phyloP scores from a whole-genome alignment of 1,140 invertebrate species.

The Sycophaga agraensis region DNA sequence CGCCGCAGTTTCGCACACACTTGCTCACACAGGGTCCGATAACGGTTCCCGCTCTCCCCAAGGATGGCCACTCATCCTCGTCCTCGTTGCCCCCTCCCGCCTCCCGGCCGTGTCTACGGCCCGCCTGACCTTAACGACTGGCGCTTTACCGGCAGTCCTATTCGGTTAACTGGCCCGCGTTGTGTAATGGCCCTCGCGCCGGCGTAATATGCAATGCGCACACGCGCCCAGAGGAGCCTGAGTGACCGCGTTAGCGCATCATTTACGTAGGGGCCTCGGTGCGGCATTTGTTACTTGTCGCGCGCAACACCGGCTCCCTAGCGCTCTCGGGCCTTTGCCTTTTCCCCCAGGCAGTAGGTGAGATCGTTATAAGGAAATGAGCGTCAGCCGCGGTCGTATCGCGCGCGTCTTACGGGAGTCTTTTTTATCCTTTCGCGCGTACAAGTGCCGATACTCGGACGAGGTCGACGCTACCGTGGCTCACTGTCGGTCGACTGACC shows the following conservation, averaged over 20 bases:
- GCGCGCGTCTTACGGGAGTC: no score
- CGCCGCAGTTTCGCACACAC: not conserved
- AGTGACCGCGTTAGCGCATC: not conserved
- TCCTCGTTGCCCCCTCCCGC: no score
- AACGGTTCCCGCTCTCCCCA: not conserved
- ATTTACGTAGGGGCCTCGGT: not conserved
- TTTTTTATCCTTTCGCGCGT: no score
- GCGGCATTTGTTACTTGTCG: slow-evolving; percentile 1
- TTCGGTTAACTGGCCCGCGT: not conserved
- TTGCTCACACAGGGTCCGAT: not conserved
- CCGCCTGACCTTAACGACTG: slow-evolving; percentile 4
- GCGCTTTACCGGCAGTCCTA: no score
- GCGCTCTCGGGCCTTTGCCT: not conserved
- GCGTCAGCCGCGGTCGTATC: no score
- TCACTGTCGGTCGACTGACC: no score
- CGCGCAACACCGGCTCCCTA: not conserved
- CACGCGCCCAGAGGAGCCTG: not conserved
- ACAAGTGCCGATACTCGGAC: no score
- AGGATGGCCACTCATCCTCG: no score
- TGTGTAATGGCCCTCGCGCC: slow-evolving; percentile 2
- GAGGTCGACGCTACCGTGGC: no score
- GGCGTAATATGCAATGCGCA: slow-evolving; percentile 4
- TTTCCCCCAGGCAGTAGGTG: no score
- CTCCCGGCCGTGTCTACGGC: no score
- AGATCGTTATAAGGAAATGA: no score